Evolutionary conservation across 2,113 vertebrate genomes (phyloP).

Genomic region (Centrocercus urophasianus): DNA sequence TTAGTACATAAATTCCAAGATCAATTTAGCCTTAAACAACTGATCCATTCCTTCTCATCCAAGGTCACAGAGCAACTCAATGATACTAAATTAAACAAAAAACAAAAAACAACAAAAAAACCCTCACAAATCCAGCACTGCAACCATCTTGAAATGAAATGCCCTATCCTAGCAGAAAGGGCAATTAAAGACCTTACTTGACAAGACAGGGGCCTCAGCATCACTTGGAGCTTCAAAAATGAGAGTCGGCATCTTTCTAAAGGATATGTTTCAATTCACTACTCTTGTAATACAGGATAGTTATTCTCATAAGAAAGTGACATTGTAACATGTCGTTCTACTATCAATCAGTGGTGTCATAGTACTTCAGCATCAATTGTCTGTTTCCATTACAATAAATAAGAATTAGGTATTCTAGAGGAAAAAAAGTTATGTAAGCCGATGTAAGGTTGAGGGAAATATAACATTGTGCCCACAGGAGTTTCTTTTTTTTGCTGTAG

Average conservation of each 20-base stretch:
- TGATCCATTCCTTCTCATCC: slow-evolving; percentile 29
- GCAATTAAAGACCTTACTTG: slow-evolving; percentile 54
- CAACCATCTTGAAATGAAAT: neutral
- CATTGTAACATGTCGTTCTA: slow-evolving; percentile 48
- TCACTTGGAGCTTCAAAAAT: slow-evolving; percentile 53
- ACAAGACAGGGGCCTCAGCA: neutral
- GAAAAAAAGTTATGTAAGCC: neutral
- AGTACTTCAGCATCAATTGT: slow-evolving; percentile 30
- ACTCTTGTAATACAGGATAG: slow-evolving; percentile 27
- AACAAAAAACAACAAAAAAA: neutral
- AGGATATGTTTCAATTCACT: slow-evolving; percentile 50
- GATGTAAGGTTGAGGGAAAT: neutral
- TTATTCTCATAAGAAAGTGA: slow-evolving; percentile 29
- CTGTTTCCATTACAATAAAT: slow-evolving; percentile 53
- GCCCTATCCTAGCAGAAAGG: neutral
- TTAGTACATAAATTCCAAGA: slow-evolving; percentile 54
- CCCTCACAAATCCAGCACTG: neutral
- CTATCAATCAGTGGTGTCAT: slow-evolving; percentile 52
- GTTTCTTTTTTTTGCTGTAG: neutral
- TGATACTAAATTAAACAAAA: slow-evolving; percentile 14
- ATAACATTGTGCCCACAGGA: neutral
- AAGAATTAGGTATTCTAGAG: slow-evolving; percentile 48
- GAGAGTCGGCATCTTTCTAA: slow-evolving; percentile 55
- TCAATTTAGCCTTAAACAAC: slow-evolving; percentile 50
- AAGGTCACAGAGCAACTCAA: slow-evolving; percentile 38